A percentile compares a stretch with the other conserved stretches of the same genome.
phyloP scores from a whole-genome alignment of 2,797 vertebrate genomes.

The Xyrichtys novacula region DNA sequence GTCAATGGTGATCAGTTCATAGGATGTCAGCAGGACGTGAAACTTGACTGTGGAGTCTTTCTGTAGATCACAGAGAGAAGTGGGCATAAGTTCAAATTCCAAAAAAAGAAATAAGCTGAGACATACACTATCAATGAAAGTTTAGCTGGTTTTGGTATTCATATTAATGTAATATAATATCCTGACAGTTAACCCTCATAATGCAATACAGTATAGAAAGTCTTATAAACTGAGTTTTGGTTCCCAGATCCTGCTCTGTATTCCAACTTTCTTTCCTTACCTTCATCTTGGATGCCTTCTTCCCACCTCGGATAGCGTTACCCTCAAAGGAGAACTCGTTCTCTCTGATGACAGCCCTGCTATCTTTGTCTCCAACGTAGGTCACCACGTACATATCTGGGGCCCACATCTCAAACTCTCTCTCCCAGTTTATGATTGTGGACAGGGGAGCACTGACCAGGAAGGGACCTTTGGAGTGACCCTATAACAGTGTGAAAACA shows the following conservation, averaged over 20 bases:
- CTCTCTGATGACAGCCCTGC: slow-evolving; percentile 96
- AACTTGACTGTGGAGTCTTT: slow-evolving; percentile 98
- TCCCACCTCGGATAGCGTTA: slow-evolving; percentile 96
- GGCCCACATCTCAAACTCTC: slow-evolving; percentile 99
- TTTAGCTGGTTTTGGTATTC: not conserved
- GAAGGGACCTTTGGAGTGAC: slow-evolving; percentile 98
- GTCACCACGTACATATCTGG: slow-evolving; percentile 99
- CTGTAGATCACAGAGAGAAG: slow-evolving; percentile 75
- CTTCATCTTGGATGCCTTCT: slow-evolving; percentile 98
- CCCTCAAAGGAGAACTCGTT: slow-evolving; percentile 99
- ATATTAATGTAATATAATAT: not conserved
- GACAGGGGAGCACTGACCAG: slow-evolving; percentile 97
- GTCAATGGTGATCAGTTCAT: slow-evolving; percentile 97
- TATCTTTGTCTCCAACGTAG: slow-evolving; percentile 97
- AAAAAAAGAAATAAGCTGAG: not conserved
- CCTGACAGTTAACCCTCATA: too few species aligned
- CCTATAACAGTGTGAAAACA: slow-evolving; percentile 79
- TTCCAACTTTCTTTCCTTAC: slow-evolving; percentile 70
- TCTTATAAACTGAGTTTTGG: too few species aligned
- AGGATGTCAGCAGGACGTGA: slow-evolving; percentile 95
- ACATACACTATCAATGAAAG: not conserved
- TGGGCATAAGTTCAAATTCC: not conserved
- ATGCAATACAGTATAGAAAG: not conserved
- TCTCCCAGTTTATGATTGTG: slow-evolving; percentile 99
- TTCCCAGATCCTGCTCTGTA: not conserved